Conservation (phyloP, 2,888 invertebrate genomes). For the Thymelicus acteon region DNA sequence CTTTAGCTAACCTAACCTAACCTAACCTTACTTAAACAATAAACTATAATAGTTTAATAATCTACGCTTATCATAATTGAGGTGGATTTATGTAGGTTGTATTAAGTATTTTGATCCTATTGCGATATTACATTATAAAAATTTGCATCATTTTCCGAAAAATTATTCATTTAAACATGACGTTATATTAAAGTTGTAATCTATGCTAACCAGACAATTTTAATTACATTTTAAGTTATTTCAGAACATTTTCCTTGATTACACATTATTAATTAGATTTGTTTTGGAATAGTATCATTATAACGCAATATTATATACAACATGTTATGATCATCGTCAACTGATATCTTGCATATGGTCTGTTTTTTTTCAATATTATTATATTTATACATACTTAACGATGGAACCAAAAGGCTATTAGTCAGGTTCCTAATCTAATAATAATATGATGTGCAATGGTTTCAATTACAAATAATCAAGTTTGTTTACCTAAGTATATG, state of each 20-base stretch:
- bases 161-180: slow-evolving; percentile 6
- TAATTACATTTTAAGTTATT: slow-evolving; percentile 1
- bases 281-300: no score
- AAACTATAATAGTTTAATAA: neutral
- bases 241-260: neutral
- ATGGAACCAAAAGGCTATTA: no score
- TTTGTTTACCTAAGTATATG: no score
- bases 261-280: neutral
- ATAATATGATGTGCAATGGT: no score
- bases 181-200: neutral
- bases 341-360: no score
- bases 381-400: neutral
- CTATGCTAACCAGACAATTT: neutral
- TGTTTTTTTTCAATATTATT: neutral
- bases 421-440: no score
- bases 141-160: slow-evolving; percentile 2
- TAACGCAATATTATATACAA: no score
- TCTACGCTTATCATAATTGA: slow-evolving; percentile 53
- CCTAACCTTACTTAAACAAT: neutral
- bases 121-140: slow-evolving; percentile 21
- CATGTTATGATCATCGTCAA: no score
- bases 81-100: slow-evolving; percentile 78
- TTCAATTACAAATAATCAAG: no score
- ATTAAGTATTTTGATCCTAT: slow-evolving; percentile 61
- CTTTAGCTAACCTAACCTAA: neutral